Evolutionary conservation across 2,113 vertebrate species (phyloP), one percentile per base, ranked within the genome.

Genomic region (Dipodomys spectabilis): DNA sequence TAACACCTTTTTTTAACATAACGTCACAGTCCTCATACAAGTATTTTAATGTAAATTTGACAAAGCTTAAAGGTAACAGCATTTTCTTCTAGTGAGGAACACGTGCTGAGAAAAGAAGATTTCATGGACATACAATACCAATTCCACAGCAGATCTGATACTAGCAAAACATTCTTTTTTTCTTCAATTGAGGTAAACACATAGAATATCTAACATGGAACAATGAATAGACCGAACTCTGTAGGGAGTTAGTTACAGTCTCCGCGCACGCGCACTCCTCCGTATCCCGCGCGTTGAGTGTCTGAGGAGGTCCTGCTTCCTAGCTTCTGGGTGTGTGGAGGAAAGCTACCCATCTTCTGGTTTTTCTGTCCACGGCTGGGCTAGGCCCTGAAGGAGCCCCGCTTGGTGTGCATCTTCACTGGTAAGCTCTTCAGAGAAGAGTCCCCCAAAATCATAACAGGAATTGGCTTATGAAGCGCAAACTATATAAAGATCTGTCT

Each of bases 121-220:
- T 99, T 99, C 99, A 99, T 99, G 99, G 99, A 99, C 99, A 99
- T 99, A 99, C 99, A 99, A 99, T 99, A 99, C 99, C 99, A 99
- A 99, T 99, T 99, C 99, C 99, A 99, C 99, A 99, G 99, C 99
- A 99, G 99, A 99, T 99, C 99, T 99, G 99, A 99, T 99, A 99
- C 99, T 99, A 99, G 99, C 99, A 99, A 99, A 99, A 99, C 99
- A 99, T 99, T 99, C 99, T 99, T 99, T 98, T 98, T 98, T 98
- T 98, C 99, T 99, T 99, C 99, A 99, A 99, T 99, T 99, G 99
- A 99, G 99, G 99, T 99, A 99, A 99, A 99, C 99, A 99, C 99
- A 99, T 99, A 99, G 99, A 99, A 99, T 99, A 99, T 99, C 99
- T 99, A 99, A 99, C 99, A 99, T 99, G 99, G 99, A 99, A 99